Evolutionary conservation across 2,888 invertebrate species (phyloP).

Genomic region (Nematopogon swammerdamellus): DNA sequence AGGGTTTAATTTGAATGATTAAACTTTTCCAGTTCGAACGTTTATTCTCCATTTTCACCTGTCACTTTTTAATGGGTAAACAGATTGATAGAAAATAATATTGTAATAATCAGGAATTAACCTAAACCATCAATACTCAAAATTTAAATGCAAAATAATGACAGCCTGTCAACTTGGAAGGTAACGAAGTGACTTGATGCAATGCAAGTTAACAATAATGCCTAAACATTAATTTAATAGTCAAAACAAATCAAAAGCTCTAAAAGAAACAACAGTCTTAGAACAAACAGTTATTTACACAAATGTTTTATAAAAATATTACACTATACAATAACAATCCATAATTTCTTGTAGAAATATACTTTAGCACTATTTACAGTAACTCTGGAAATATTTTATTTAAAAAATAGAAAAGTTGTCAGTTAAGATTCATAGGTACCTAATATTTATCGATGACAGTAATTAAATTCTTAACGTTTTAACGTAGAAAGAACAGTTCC

Average conservation of each 20-base stretch:
- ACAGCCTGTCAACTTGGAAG: not conserved
- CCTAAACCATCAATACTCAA: not conserved
- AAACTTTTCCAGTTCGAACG: too few species aligned
- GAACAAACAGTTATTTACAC: conserved; percentile 52
- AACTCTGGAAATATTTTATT: conserved; percentile 37
- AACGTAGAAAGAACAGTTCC: too few species aligned
- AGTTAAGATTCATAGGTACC: conserved; percentile 34
- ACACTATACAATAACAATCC: conserved; percentile 51
- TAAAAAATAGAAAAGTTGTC: conserved; percentile 47
- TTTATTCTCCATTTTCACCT: too few species aligned
- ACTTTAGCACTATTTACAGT: conserved; percentile 39
- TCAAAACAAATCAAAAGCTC: conserved; percentile 48
- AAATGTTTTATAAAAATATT: conserved; percentile 47
- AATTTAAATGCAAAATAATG: not conserved
- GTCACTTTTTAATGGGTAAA: too few species aligned
- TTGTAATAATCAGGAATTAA: not conserved
- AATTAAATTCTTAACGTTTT: not conserved
- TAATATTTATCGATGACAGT: not conserved
- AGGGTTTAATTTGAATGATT: too few species aligned
- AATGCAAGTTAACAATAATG: conserved; percentile 18
- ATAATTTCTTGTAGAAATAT: conserved; percentile 46
- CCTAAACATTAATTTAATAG: conserved; percentile 31
- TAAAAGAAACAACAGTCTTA: conserved; percentile 56
- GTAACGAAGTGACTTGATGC: not conserved
- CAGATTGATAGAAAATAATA: too few species aligned